Evolutionary conservation across 2,113 vertebrate genomes (phyloP).

Genomic region (Elaphurus davidianus): DNA sequence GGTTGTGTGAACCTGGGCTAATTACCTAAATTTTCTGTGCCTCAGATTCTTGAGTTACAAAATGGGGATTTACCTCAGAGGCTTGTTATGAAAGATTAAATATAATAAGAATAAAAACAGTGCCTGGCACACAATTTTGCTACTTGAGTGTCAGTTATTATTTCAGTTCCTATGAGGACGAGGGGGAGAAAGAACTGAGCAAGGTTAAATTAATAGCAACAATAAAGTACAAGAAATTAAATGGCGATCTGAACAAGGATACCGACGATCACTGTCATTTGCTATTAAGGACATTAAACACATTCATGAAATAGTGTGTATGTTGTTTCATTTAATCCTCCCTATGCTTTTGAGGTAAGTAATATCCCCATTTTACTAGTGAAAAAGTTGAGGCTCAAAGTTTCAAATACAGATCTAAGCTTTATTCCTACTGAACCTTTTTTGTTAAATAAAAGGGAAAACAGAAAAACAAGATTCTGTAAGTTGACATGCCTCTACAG

Average conservation of each 20-base stretch:
- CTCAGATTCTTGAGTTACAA: slow-evolving; percentile 9
- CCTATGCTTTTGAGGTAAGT: neutral
- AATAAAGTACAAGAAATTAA: neutral
- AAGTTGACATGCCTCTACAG: neutral
- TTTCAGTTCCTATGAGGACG: neutral
- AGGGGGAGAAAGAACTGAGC: no score
- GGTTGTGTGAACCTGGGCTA: neutral
- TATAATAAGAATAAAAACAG: neutral
- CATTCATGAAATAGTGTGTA: neutral
- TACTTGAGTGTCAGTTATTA: neutral
- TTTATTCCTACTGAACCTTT: neutral
- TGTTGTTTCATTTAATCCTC: neutral
- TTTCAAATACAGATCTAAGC: neutral
- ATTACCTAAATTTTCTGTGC: neutral
- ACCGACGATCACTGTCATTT: neutral
- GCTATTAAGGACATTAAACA: neutral
- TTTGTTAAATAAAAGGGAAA: neutral
- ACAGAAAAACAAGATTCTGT: neutral
- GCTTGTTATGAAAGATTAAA: neutral
- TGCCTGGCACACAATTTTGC: neutral
- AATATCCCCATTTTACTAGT: neutral
- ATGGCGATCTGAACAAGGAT: neutral
- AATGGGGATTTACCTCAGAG: neutral
- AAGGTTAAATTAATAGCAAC: neutral
- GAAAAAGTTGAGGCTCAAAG: neutral